Evolutionary conservation across 2,113 vertebrate species (phyloP).

Genomic region (Hemichromis elongatus): DNA sequence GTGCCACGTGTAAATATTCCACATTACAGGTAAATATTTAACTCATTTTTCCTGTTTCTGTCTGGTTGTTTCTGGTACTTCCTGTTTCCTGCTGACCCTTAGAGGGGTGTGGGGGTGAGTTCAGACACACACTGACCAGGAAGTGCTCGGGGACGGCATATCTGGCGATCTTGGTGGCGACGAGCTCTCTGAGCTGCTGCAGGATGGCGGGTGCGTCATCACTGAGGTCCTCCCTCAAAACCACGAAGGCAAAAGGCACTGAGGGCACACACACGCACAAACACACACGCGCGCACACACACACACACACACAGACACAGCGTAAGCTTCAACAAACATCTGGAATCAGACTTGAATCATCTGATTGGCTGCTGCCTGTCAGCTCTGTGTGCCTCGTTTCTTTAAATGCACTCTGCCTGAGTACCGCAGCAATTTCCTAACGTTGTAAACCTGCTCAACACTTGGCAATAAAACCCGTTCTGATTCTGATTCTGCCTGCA

Average conservation of each 20-base stretch:
- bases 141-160: slow-evolving; percentile 89
- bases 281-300: background rate
- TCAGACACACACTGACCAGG: slow-evolving; percentile 70
- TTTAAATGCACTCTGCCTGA: too few relatives aligned
- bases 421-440: too few relatives aligned
- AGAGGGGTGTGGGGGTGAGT: background rate
- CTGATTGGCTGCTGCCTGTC: background rate
- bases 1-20: background rate
- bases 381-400: background rate
- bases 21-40: background rate
- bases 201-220: slow-evolving; percentile 48
- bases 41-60: background rate
- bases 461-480: too few relatives aligned
- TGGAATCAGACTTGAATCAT: background rate
- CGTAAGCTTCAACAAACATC: background rate
- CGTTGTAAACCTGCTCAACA: too few relatives aligned
- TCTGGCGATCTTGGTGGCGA: slow-evolving; percentile 85
- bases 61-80: background rate
- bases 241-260: slow-evolving; percentile 89
- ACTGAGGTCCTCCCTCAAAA: slow-evolving; percentile 74
- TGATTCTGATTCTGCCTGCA: background rate
- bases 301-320: background rate
- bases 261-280: background rate
- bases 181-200: slow-evolving; percentile 75
- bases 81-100: background rate